Evolutionary conservation across 2,888 invertebrate genomes (phyloP).

Genomic region (Zhuqinia jingwanae): DNA sequence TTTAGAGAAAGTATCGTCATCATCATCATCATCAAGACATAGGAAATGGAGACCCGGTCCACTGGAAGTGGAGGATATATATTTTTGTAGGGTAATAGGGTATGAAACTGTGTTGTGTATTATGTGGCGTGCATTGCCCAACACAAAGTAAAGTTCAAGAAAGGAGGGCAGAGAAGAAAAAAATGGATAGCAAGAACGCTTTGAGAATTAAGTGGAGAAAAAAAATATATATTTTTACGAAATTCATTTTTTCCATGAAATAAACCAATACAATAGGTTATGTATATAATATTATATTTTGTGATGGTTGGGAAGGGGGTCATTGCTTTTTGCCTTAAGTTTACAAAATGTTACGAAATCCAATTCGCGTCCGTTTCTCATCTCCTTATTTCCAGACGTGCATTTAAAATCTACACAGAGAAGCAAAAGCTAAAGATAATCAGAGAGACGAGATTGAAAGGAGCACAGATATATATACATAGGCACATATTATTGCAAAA

Average conservation of each 20-base stretch:
- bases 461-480: not conserved
- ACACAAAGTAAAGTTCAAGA: conserved; percentile 31
- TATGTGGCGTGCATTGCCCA: not conserved
- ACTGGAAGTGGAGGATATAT: conserved; percentile 1
- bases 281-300: too few relatives aligned
- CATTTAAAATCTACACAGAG: not conserved
- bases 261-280: conserved; percentile 40
- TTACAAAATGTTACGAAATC: not conserved
- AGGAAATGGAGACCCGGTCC: not conserved
- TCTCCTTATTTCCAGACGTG: not conserved
- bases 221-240: conserved; percentile 45
- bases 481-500: conserved; percentile 47
- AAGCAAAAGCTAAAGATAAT: not conserved
- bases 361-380: not conserved
- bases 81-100: conserved; percentile 34
- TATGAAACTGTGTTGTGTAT: not conserved
- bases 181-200: conserved; percentile 41
- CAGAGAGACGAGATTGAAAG: not conserved
- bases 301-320: too few relatives aligned
- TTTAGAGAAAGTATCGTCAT: conserved; percentile 28
- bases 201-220: conserved; percentile 53
- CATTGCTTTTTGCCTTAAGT: not conserved
- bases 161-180: conserved; percentile 43
- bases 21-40: too few relatives aligned
- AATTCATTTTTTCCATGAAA: conserved; percentile 44